Evolutionary conservation across 2,888 invertebrate species (phyloP), one percentile per base, ranked within the genome.

Genomic region (Chelonus formosanus): DNA sequence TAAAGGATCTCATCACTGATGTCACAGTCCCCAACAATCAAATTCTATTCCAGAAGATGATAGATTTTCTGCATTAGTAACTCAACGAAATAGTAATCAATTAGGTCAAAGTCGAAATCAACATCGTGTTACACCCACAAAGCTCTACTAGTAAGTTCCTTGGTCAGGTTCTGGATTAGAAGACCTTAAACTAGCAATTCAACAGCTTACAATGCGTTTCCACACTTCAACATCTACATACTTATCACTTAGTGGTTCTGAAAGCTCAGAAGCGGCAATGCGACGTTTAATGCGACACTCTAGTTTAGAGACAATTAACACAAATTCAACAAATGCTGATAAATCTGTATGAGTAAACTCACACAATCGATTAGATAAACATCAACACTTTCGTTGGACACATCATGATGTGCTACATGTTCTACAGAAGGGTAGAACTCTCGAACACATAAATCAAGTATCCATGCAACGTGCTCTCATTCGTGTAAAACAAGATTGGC

Each of bases 341-440:
- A 95, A 96, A 84, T 96, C 96, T 80, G 95, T 96, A 8, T 96
- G 95, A 95, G 93, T 96, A 10, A 95, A 96, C 79, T 94, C 94
- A 2, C 95, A 95, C 80, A 95, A 95, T 80, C 91, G 95, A 67
- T 85, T 96, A 61, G 95, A 95, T 36, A 96, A 96, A 80, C 86
- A 96, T 3, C 93, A 95, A 76, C 92, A 93, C 77, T 89, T 94
- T 44, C 96, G 96, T 0, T 96, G 96, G 96, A 92, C 93, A 10
- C 93, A 94, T 63, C 91, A 92, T 76, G 96, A 96, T 76, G 91
- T 96, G 8, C 86, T 92, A 61, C 88, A 93, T 53, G 94, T 94
- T 3, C 87, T 96, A 55, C 92, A 94, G 73, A 88, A 90, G 5
- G 94, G 95, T 0, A 87, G 95, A 8, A 92, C 94, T 71, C 88